These are phyloP conservation scores for Isotomurus palustris DNA, from an alignment of 2,888 invertebrate genomes.

Conservation along the genomic window DNA sequence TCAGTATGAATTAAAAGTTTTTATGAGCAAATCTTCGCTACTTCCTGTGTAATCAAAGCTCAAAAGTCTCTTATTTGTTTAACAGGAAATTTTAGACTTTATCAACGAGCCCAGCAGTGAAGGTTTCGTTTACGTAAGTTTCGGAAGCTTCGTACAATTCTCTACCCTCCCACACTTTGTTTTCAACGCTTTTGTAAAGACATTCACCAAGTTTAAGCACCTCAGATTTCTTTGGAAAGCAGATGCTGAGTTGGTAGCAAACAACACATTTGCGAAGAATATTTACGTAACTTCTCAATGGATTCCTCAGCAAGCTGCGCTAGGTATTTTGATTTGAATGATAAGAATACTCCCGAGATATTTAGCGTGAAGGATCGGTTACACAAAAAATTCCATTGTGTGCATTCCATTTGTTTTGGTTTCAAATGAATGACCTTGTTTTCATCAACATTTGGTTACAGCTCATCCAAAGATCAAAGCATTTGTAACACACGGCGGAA, in stretches of 20 bases:
- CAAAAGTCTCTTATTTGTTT: neutral
- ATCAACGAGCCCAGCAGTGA: constrained; percentile 16
- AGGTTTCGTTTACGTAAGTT: constrained; percentile 30
- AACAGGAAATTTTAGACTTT: constrained; percentile 21
- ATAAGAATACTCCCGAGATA: neutral
- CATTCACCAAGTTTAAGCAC: constrained; percentile 12
- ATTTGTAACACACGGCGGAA: constrained; percentile 38
- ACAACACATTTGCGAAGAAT: constrained; percentile 11
- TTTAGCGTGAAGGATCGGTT: too few species aligned
- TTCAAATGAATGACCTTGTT: too few species aligned
- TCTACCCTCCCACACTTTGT: constrained; percentile 15
- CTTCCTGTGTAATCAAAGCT: neutral
- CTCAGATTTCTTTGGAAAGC: constrained; percentile 31
- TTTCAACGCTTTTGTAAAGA: constrained; percentile 14
- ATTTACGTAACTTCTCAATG: constrained; percentile 12
- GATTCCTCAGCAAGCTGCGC: constrained; percentile 18
- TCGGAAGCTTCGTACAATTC: constrained; percentile 26
- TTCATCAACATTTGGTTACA: too few species aligned
- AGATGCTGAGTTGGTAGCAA: constrained; percentile 4
- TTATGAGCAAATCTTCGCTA: too few species aligned
- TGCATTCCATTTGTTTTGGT: too few species aligned
- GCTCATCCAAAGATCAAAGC: constrained; percentile 36
- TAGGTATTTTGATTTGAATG: constrained; percentile 17
- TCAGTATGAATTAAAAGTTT: neutral
- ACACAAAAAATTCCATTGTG: too few species aligned